phyloP scores from a whole-genome alignment of 2,797 vertebrate species.

The Labeo calbasu region DNA sequence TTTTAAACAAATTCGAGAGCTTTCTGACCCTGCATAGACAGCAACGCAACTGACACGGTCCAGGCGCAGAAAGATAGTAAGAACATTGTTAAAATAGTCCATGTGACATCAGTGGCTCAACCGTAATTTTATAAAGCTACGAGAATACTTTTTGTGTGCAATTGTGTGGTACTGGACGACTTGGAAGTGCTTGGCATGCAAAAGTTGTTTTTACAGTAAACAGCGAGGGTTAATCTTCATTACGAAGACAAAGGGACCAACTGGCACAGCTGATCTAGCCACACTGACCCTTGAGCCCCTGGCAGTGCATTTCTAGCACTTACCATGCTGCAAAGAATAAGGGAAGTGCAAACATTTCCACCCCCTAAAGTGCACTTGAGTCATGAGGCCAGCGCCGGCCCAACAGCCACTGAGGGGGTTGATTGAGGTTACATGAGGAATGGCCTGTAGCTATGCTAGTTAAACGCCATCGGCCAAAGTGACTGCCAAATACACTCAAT shows the following conservation, averaged over 20 bases:
- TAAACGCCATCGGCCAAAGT: constrained; percentile 36
- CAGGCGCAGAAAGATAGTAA: too few species aligned
- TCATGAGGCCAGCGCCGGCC: constrained; percentile 48
- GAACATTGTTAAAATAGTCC: too few species aligned
- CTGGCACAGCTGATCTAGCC: constrained; percentile 59
- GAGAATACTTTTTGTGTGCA: too few species aligned
- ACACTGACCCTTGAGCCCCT: constrained; percentile 48
- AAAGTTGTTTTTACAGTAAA: constrained; percentile 64
- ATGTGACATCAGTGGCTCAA: too few species aligned
- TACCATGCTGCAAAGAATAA: constrained; percentile 31
- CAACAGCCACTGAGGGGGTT: constrained; percentile 47
- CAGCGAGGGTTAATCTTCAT: constrained; percentile 64
- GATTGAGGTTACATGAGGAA: constrained; percentile 46
- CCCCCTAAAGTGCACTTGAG: constrained; percentile 46
- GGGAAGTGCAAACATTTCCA: constrained; percentile 45
- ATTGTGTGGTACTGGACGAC: background rate
- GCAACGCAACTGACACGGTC: too few species aligned
- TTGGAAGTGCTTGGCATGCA: constrained; percentile 11
- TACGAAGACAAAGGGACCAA: constrained; percentile 69
- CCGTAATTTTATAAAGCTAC: too few species aligned
- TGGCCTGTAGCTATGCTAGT: constrained; percentile 50
- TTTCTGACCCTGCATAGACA: too few species aligned
- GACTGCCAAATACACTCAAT: constrained; percentile 55
- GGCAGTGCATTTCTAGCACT: constrained; percentile 42
- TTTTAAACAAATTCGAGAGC: too few species aligned